These are phyloP conservation scores for Lucilia cuprina DNA, from an alignment of 1,140 invertebrate species.

Conservation along the genomic window DNA sequence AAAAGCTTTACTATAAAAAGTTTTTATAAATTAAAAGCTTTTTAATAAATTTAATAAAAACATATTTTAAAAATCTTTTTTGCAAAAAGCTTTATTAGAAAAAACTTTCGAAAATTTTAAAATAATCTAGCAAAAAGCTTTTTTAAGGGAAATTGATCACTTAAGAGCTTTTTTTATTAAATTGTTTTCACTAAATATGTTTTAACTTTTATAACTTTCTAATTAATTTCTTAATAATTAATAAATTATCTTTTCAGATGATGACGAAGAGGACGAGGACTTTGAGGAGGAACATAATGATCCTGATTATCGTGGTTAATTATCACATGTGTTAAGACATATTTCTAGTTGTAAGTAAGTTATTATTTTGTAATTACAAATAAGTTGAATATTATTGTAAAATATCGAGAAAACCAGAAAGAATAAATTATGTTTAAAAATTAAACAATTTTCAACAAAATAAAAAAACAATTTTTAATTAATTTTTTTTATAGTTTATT, in stretches of 20 bases:
- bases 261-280: conserved; percentile 69
- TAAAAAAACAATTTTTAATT: neutral
- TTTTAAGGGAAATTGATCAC: too few relatives aligned
- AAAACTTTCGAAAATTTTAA: too few relatives aligned
- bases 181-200: too few relatives aligned
- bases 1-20: too few relatives aligned
- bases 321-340: neutral
- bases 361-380: neutral
- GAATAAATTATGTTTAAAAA: neutral
- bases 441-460: neutral
- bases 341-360: neutral
- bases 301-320: conserved; percentile 67
- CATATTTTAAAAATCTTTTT: too few relatives aligned
- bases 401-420: neutral
- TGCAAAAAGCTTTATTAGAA: too few relatives aligned
- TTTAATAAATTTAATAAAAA: too few relatives aligned
- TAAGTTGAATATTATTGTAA: neutral
- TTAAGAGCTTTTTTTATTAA: too few relatives aligned
- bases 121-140: too few relatives aligned
- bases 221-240: conserved; percentile 28
- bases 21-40: too few relatives aligned
- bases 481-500: neutral
- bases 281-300: conserved; percentile 70
- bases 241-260: conserved; percentile 62
- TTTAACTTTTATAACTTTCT: neutral